Percentiles rank a stretch among this genome's conserved stretches.
Evolutionary conservation across 2,888 invertebrate species (phyloP).

Genomic region (Chydorus sphaericus): DNA sequence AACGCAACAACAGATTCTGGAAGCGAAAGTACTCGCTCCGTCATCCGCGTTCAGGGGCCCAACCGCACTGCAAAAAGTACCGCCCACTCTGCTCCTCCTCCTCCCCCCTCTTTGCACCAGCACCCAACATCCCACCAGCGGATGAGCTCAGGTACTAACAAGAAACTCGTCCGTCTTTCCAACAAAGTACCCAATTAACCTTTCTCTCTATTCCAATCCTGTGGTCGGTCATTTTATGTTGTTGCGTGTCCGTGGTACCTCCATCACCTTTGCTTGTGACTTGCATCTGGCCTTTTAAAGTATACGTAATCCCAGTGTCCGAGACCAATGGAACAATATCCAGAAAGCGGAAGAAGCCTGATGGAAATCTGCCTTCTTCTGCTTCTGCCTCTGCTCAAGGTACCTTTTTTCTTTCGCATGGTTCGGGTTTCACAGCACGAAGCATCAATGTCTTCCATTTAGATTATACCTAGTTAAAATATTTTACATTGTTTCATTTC

Average conservation of each 20-base stretch:
- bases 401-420: background rate
- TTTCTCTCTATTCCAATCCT: background rate
- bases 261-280: constrained; percentile 21
- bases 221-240: background rate
- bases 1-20: constrained; percentile 9
- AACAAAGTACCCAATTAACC: constrained; percentile 4
- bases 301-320: background rate
- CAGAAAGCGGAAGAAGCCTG: constrained; percentile 61
- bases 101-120: too few species aligned
- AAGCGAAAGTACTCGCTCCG: constrained; percentile 13
- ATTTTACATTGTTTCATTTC: too few species aligned
- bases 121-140: background rate
- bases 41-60: constrained; percentile 4
- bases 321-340: constrained; percentile 25
- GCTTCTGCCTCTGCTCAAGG: constrained; percentile 41
- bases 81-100: too few species aligned
- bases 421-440: too few species aligned
- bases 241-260: constrained; percentile 15
- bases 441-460: background rate
- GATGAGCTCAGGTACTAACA: background rate
- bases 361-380: constrained; percentile 36
- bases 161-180: background rate
- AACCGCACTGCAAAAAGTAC: background rate
- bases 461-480: too few species aligned
- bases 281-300: constrained; percentile 30